Evolutionary conservation across 2,888 invertebrate species (phyloP), one percentile per base, ranked within the genome.

Genomic region (Calameuta pallipes): DNA sequence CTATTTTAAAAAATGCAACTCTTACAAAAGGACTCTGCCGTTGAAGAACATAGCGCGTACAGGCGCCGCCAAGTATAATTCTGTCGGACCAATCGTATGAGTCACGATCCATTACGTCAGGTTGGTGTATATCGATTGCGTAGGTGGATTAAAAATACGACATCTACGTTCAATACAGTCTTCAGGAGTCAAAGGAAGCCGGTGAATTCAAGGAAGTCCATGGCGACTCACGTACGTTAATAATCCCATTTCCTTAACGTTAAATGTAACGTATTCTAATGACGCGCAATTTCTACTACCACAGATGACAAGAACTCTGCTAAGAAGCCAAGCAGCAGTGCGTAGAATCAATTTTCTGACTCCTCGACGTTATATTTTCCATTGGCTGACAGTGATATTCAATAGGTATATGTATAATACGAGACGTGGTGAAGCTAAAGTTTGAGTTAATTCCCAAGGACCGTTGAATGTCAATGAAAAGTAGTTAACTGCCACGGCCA

Each of bases 311-410:
- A 56, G 23, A 23, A 15, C 23, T 56, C 56, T 56, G 56, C 56
- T 56, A 56, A 41, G 23, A 41, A 56, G 56, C 9, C 56, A 23
- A 56, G 56, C 56, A 56, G 56, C 56, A 56, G 56, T 56, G 56
- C 56, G 56, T 23, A 56, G 56, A 56, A 56, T 23, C 2, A 56
- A 56, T 56, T 23, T 23, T 15, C 23, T 23, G 56, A 23, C 23
- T 56, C 56, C 56, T 23, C 23, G 36, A n/a, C 84, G 86, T 79
- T 68, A 83, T 6, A 76, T 88, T 0, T 88, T 87, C 77, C 82
- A 86, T 71, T 89, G 89, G 88, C 77, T 89, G n/a, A 82, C 83
- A 2, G 3, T 81, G 23, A 76, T 84, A 73, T 89, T 89, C 71
- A 89, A 89, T 77, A 85, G 84, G 89, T 87, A 85, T 34, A 31